These are phyloP conservation scores for Eilema sororculum DNA, from an alignment of 2,888 invertebrate genomes.

Conservation along the genomic window DNA sequence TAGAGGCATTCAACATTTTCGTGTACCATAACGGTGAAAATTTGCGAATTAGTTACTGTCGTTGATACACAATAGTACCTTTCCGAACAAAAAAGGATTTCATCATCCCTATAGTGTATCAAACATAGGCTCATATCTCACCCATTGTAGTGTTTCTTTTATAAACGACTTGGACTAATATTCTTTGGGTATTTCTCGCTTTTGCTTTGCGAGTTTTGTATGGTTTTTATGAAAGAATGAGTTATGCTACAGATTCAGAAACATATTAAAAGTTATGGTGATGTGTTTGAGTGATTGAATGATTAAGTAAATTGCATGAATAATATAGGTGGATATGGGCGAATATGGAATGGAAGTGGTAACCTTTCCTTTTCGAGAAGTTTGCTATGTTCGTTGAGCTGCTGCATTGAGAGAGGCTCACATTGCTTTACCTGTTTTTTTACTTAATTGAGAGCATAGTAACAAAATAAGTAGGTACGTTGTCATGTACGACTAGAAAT, in stretches of 20 bases:
- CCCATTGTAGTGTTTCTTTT: constrained; percentile 43
- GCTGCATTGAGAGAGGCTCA: too few species aligned
- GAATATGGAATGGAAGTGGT: not conserved
- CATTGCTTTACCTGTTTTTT: too few species aligned
- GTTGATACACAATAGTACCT: constrained; percentile 31
- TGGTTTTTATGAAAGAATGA: not conserved
- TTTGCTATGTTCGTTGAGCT: not conserved
- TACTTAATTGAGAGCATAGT: too few species aligned
- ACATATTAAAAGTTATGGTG: not conserved
- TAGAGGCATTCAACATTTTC: not conserved
- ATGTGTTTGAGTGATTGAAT: not conserved
- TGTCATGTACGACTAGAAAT: too few species aligned
- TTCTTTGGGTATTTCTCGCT: constrained; percentile 20
- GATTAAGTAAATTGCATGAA: not conserved
- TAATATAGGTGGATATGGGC: too few species aligned
- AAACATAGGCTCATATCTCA: constrained; percentile 32
- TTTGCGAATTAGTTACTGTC: constrained; percentile 45
- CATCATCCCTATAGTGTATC: constrained; percentile 16
- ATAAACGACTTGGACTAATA: constrained; percentile 39
- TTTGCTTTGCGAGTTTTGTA: constrained; percentile 24
- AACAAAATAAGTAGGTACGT: too few species aligned
- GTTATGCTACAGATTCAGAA: not conserved
- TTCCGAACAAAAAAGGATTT: constrained; percentile 31
- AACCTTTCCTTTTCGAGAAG: not conserved
- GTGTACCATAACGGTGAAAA: constrained; percentile 12